Base-by-base conservation (phyloP, 2,888 invertebrate species). In the Drosophila sordidula region DNA sequence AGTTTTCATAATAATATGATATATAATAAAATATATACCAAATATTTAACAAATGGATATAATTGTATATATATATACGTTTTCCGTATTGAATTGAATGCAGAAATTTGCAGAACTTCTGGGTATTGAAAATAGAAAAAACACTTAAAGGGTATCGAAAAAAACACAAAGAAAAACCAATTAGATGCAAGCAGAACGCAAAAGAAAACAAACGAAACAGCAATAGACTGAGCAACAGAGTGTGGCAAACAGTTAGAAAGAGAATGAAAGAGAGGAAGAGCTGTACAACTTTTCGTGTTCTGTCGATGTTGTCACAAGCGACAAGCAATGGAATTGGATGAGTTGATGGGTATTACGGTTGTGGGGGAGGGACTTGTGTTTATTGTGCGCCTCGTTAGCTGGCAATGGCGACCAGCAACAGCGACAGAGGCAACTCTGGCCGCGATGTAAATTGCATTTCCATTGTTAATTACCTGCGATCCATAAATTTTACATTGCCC, bases 401-500 rank as follows among this genome's bases (percentile, higher is more conserved):
- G 52, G 57, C 63, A 61, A 52, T 51, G 55, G 54, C 49, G 18
- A 57, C 22, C 67, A 46, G 50, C 55, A 59, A 38, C 55, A 49
- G 55, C 39, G 63, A 70, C 88, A 87, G 76, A 65, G 68, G 56
- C 62, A 69, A 66, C 66, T 49, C 68, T 61, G 70, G 76, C 41
- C 57, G 76, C 78, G 63, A 63, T 72, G 77, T 75, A 87, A 89
- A 90, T 90, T 90, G 84, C 86, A 87, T 78, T 89, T 80, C 76
- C 80, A 87, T 82, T 90, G 89, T 90, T 89, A 89, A 90, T 89
- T 90, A 89, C 78, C 76, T 71, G 86, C 76, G 70, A 80, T 87
- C 78, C 72, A 78, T 83, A 78, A 85, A 85, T 78, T 87, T 80
- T 70, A 54, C 74, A 85, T 69, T 63, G 64, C 61, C 59, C 62